A percentile compares a stretch with the other conserved stretches of the same genome.
These are phyloP conservation scores for Rotaria macrura DNA, from an alignment of 2,888 invertebrate genomes.

Conservation along the genomic window DNA sequence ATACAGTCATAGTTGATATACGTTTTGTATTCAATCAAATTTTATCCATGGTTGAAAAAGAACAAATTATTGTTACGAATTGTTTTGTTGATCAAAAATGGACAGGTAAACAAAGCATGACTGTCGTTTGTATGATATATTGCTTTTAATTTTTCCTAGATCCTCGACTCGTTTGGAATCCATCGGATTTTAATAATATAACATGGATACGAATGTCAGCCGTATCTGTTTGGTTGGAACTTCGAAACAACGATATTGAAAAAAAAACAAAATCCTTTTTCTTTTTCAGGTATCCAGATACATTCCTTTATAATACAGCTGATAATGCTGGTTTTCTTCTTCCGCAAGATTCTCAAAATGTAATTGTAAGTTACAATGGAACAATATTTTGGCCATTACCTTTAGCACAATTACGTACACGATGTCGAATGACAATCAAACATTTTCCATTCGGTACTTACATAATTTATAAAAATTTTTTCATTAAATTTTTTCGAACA, in stretches of 20 bases:
- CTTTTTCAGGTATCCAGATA: slow-evolving; percentile 26
- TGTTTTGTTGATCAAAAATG: slow-evolving; percentile 34
- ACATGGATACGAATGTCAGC: slow-evolving; percentile 22
- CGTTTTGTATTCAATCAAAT: slow-evolving; percentile 32
- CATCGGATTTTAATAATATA: slow-evolving; percentile 27
- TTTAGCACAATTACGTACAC: slow-evolving; percentile 26
- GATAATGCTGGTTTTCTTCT: slow-evolving; percentile 32
- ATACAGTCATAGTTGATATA: background rate
- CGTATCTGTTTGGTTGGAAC: background rate
- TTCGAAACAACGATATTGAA: background rate
- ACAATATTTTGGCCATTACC: slow-evolving; percentile 32
- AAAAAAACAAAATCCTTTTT: background rate
- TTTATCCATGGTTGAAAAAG: slow-evolving; percentile 32
- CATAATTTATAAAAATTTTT: background rate
- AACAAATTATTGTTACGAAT: slow-evolving; percentile 33
- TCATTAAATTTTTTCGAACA: background rate
- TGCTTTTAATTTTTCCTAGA: background rate
- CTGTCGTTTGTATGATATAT: no score
- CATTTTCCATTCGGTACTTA: background rate
- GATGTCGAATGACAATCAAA: slow-evolving; percentile 32
- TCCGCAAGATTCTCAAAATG: slow-evolving; percentile 22
- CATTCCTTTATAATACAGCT: slow-evolving; percentile 33
- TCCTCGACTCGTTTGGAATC: slow-evolving; percentile 14
- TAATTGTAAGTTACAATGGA: slow-evolving; percentile 14
- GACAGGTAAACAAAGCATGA: no score